Conservation (phyloP, 2,113 vertebrate species). For the Eupsittula cactorum region DNA sequence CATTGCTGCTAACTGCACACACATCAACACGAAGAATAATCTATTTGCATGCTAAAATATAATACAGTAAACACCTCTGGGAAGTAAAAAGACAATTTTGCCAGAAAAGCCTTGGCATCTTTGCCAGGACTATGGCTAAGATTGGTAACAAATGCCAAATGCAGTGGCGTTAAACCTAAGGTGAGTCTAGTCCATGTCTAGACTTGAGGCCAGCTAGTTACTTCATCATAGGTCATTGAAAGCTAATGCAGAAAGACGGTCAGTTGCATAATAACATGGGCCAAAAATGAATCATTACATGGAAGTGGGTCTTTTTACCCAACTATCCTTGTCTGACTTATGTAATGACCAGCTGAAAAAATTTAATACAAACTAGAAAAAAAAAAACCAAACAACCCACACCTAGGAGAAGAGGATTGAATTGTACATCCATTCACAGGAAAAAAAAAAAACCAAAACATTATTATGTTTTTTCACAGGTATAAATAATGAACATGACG, state of each 20-base stretch:
- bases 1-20: accelerated
- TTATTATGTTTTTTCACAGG: accelerated
- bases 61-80: not conserved
- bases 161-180: accelerated
- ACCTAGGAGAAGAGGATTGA: not conserved
- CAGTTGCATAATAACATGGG: not conserved
- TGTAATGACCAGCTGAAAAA: not conserved
- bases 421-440: not conserved
- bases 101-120: not conserved
- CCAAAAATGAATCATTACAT: accelerated
- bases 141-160: not conserved
- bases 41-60: not conserved
- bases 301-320: not conserved
- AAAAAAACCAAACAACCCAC: accelerated
- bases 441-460: not conserved
- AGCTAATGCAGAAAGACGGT: not conserved
- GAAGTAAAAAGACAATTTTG: not conserved
- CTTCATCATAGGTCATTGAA: not conserved
- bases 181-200: not conserved
- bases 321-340: not conserved
- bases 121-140: not conserved
- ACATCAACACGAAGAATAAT: not conserved
- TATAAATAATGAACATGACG: not conserved
- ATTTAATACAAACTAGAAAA: not conserved
- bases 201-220: not conserved